These are phyloP conservation scores for Pseudomyrmex dendroicus DNA, from an alignment of 1,140 invertebrate species.

Conservation along the genomic window DNA sequence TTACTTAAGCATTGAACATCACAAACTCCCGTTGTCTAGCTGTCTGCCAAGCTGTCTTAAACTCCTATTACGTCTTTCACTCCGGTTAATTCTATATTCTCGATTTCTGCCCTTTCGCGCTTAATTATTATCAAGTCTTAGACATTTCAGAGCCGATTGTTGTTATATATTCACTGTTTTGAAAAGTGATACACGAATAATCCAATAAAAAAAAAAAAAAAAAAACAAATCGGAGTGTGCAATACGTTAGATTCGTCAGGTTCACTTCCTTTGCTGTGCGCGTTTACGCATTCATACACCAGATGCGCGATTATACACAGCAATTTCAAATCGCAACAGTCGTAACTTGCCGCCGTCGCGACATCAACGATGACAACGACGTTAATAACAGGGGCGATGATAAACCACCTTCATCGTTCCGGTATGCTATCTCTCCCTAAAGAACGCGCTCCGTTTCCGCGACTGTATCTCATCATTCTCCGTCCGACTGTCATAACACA, in stretches of 20 bases:
- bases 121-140: slow-evolving; percentile 11
- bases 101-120: slow-evolving; percentile 5
- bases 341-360: slow-evolving; percentile 16
- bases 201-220: too few relatives aligned
- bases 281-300: neutral
- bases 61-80: slow-evolving; percentile 44
- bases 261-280: neutral
- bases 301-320: neutral
- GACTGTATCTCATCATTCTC: slow-evolving; percentile 27
- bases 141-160: neutral
- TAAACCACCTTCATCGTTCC: slow-evolving; percentile 47
- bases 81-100: slow-evolving; percentile 39
- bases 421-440: neutral
- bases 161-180: neutral
- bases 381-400: slow-evolving; percentile 22
- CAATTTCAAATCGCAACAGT: slow-evolving; percentile 8
- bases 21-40: slow-evolving; percentile 10
- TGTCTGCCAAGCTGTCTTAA: slow-evolving; percentile 43
- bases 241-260: neutral
- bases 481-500: slow-evolving; percentile 24
- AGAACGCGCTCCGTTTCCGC: slow-evolving; percentile 27
- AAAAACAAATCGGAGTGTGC: too few relatives aligned
- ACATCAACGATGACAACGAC: slow-evolving; percentile 14
- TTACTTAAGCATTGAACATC: slow-evolving; percentile 32
- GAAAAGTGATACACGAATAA: too few relatives aligned